Evolutionary conservation across 1,140 invertebrate genomes (phyloP).

Genomic region (Drosophila rhopaloa): DNA sequence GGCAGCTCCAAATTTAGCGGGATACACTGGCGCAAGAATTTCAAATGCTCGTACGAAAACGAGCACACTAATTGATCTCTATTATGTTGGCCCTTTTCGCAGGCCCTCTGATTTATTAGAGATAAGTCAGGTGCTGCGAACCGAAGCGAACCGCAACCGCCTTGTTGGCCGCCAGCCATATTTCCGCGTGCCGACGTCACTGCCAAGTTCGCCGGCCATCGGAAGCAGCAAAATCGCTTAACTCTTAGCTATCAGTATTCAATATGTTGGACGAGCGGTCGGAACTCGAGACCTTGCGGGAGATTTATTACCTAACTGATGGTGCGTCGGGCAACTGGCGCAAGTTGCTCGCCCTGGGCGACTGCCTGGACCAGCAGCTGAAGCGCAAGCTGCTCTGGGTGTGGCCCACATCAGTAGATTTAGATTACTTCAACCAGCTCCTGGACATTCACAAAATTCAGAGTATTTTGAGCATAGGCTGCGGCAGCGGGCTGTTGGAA

Average conservation of each 20-base stretch:
- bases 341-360: conserved; percentile 56
- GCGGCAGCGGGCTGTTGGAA: conserved; percentile 76
- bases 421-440: conserved; percentile 71
- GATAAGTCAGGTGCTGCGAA: conserved; percentile 39
- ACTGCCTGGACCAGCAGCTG: conserved; percentile 47
- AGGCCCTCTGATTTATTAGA: conserved; percentile 45
- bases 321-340: conserved; percentile 49
- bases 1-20: conserved; percentile 64
- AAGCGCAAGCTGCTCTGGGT: conserved; percentile 86
- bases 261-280: conserved; percentile 58
- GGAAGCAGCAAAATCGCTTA: conserved; percentile 15
- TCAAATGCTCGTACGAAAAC: conserved; percentile 63
- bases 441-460: conserved; percentile 36
- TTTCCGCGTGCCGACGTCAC: conserved; percentile 52
- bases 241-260: conserved; percentile 48
- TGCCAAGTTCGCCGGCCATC: conserved; percentile 40
- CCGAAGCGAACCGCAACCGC: conserved; percentile 21
- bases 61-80: conserved; percentile 55
- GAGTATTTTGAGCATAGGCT: conserved; percentile 68
- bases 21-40: conserved; percentile 72
- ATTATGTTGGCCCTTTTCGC: conserved; percentile 10
- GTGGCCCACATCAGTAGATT: conserved; percentile 85
- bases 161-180: conserved; percentile 63
- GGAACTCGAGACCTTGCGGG: conserved; percentile 44
- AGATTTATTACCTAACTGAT: conserved; percentile 63